These are phyloP conservation scores for Rostratula benghalensis DNA, from an alignment of 2,113 vertebrate species.

Conservation along the genomic window DNA sequence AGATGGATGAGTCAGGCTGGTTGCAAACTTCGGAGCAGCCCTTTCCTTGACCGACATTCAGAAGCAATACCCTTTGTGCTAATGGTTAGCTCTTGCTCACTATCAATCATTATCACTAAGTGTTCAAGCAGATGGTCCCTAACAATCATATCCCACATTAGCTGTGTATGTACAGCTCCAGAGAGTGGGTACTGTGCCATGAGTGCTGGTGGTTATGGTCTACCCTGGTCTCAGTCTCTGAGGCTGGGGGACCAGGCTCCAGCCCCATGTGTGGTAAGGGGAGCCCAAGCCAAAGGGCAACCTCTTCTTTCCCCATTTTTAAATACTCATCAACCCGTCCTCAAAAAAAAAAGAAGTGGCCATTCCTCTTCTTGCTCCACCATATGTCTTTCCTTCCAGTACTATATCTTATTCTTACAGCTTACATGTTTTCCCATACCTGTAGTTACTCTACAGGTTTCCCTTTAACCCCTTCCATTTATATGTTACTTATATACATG, in stretches of 20 bases:
- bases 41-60: neutral
- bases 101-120: neutral
- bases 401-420: neutral
- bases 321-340: neutral
- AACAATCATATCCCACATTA: accelerated
- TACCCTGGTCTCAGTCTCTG: neutral
- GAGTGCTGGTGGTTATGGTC: neutral
- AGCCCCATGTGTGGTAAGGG: neutral
- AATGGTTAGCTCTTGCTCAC: neutral
- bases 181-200: accelerated
- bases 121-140: neutral
- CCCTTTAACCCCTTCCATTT: neutral
- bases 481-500: neutral
- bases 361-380: neutral
- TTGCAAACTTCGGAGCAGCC: neutral
- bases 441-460: neutral
- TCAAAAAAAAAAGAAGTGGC: neutral
- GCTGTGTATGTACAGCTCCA: neutral
- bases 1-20: neutral
- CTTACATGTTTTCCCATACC: neutral
- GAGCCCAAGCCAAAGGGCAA: neutral
- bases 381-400: neutral
- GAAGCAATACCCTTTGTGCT: neutral
- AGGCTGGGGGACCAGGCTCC: neutral
- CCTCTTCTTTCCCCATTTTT: neutral